Evolutionary conservation across 2,888 invertebrate species (phyloP).

Genomic region (Hartigia nigra): DNA sequence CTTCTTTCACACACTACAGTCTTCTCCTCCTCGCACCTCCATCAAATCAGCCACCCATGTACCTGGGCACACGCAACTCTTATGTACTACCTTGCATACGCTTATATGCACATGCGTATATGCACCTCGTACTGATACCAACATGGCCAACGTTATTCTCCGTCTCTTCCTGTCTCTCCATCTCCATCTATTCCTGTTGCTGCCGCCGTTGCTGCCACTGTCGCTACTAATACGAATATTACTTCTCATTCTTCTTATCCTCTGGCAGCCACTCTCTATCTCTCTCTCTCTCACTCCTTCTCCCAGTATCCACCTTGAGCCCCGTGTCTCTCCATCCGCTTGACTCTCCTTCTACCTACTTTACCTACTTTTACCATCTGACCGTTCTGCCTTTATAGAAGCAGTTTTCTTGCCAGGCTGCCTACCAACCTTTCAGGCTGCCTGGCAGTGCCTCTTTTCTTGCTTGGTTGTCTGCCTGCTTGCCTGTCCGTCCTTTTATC

Average conservation of each 20-base stretch:
- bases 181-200: not conserved
- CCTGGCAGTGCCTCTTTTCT: not conserved
- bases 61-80: not conserved
- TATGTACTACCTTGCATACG: not conserved
- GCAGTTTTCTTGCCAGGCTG: not conserved
- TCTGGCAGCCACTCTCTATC: not conserved
- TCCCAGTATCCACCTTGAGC: not conserved
- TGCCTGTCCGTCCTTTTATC: not conserved
- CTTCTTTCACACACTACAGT: not conserved
- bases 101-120: not conserved
- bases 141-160: not conserved
- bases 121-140: not conserved
- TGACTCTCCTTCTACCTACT: constrained; percentile 13
- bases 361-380: constrained; percentile 10
- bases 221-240: not conserved
- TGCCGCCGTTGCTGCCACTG: not conserved
- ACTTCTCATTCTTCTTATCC: not conserved
- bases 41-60: not conserved
- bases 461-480: not conserved
- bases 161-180: not conserved
- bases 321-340: not conserved
- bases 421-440: not conserved
- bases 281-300: not conserved
- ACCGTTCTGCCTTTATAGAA: constrained; percentile 4
- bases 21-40: not conserved